A percentile compares a stretch with the other conserved stretches of the same genome.
These are phyloP conservation scores for Trypoxylon attenuatum DNA, from an alignment of 2,888 invertebrate species.

Conservation along the genomic window DNA sequence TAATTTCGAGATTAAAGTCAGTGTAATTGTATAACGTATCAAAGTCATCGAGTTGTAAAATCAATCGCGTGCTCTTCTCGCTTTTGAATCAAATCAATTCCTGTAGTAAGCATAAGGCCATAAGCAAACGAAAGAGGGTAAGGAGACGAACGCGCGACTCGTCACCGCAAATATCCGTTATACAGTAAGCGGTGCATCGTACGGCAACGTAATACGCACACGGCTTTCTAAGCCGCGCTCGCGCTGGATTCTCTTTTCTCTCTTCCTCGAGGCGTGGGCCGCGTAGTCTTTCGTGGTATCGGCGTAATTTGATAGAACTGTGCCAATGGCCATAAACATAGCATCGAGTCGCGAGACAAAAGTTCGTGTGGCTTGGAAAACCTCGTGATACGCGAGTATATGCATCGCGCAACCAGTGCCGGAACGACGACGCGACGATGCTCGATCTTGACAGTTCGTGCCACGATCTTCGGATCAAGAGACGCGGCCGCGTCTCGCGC, in stretches of 20 bases:
- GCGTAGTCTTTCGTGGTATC: slow-evolving; percentile 54
- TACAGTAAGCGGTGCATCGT: slow-evolving; percentile 37
- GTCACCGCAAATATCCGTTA: slow-evolving; percentile 51
- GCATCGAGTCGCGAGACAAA: slow-evolving; percentile 26
- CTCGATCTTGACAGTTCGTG: slow-evolving; percentile 21
- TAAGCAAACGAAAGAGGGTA: slow-evolving; percentile 6
- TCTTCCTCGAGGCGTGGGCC: slow-evolving; percentile 25
- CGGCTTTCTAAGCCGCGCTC: slow-evolving; percentile 36
- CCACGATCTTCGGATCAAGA: slow-evolving; percentile 7
- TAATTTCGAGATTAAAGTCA: no score
- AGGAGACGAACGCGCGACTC: background rate
- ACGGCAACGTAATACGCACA: slow-evolving; percentile 42
- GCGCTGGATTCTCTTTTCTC: slow-evolving; percentile 10
- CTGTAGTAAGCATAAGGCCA: no score
- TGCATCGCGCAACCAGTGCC: slow-evolving; percentile 18
- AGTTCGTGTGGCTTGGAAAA: slow-evolving; percentile 53
- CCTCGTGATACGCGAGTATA: slow-evolving; percentile 6
- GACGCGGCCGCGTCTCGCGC: no score
- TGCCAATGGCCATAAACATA: slow-evolving; percentile 54
- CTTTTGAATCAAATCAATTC: no score
- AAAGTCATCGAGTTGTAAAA: no score
- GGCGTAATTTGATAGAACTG: slow-evolving; percentile 62
- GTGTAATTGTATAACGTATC: no score
- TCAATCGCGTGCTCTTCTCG: no score
- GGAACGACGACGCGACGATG: slow-evolving; percentile 28